Conservation (phyloP, 2,113 vertebrate genomes). For the Saguinus imperator region DNA sequence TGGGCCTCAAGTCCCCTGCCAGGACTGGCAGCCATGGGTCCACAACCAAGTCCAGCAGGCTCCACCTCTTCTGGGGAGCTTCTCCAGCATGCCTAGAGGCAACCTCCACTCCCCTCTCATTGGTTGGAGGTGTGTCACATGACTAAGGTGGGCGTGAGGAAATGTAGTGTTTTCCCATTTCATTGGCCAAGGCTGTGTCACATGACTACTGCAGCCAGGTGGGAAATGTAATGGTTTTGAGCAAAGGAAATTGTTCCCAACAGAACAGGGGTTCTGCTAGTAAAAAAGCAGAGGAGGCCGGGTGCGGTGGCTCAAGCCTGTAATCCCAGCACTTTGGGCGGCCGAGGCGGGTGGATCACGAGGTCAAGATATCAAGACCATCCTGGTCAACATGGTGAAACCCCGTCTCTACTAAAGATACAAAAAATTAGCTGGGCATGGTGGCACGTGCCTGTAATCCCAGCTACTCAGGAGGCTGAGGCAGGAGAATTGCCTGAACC, state of each 20-base stretch:
- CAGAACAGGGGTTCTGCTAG: background rate
- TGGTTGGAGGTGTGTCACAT: background rate
- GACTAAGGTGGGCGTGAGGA: background rate
- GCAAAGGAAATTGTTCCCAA: background rate
- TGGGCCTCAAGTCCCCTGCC: fast-evolving
- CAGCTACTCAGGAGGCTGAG: too few relatives aligned
- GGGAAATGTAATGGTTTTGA: background rate
- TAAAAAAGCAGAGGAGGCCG: background rate
- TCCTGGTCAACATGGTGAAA: too few relatives aligned
- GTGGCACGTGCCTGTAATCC: too few relatives aligned
- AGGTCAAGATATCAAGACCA: too few relatives aligned
- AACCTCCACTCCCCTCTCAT: background rate
- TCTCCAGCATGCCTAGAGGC: background rate
- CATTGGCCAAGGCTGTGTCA: background rate
- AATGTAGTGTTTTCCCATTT: background rate
- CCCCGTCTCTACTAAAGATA: too few relatives aligned
- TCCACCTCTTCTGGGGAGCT: background rate
- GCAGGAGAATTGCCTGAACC: too few relatives aligned
- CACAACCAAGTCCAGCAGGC: fast-evolving
- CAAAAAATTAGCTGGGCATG: too few relatives aligned
- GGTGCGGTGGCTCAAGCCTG: too few relatives aligned
- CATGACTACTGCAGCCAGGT: fast-evolving
- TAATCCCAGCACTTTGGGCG: too few relatives aligned
- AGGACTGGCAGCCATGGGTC: fast-evolving
- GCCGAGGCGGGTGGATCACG: too few relatives aligned